Evolutionary conservation across 2,797 vertebrate genomes (phyloP), one percentile per base, ranked within the genome.

Genomic region (Tenualosa ilisha): DNA sequence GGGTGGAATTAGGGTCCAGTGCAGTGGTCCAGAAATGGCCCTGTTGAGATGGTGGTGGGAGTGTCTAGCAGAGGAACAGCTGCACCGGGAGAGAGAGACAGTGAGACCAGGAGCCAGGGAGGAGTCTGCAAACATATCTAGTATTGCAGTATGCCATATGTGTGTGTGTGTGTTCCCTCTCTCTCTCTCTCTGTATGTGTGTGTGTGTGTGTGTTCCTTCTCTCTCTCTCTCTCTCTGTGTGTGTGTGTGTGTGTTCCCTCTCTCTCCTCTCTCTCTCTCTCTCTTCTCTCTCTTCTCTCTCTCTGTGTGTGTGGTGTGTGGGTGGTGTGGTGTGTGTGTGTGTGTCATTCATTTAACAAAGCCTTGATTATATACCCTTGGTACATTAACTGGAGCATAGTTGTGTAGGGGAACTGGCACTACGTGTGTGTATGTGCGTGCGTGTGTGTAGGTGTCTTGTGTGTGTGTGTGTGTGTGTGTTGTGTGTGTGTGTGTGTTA

Each of bases 241-340:
- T 68, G 63, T 68, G 24, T 68, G 63, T 68, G 63, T 68, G 63
- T 68, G 24, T 68, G 63, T 68, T n/a, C n/a, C n/a, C n/a, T n/a
- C n/a, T n/a, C n/a, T n/a, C n/a, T n/a, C 31, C 0, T 31, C 31
- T 31, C 31, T 31, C 31, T 31, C 31, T 31, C 31, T 31, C 31
- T 31, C n/a, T n/a, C n/a, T n/a, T n/a, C 31, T 31, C 31, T 31
- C 31, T 31, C 31, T 31, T n/a, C 31, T 31, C 31, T 31, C 31
- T 31, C 31, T 31, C 31, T 31, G 63, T 68, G 24, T 68, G 63
- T 68, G n/a, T n/a, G n/a, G n/a, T n/a, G n/a, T n/a, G n/a, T n/a
- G n/a, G n/a, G n/a, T n/a, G n/a, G n/a, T n/a, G n/a, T n/a, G n/a
- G 63, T 65, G 24, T 65, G 63, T 65, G 63, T 65, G 24, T 68